These are phyloP conservation scores for Heliconius congener DNA, from an alignment of 1,140 invertebrate genomes.

Conservation along the genomic window DNA sequence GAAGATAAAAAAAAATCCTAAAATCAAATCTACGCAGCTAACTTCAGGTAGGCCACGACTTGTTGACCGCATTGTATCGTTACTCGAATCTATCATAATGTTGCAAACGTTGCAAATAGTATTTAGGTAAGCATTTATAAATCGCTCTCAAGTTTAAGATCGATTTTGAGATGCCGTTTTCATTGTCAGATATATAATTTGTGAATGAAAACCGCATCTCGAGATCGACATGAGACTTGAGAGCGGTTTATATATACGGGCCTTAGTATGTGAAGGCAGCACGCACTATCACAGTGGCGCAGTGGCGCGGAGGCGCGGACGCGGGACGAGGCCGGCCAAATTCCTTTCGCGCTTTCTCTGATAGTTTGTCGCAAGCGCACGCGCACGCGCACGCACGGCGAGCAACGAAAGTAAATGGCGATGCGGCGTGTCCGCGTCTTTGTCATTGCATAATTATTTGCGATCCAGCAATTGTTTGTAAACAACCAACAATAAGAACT, in stretches of 20 bases:
- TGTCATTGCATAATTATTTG: conserved; percentile 80
- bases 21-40: no score
- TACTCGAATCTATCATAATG: conserved; percentile 7
- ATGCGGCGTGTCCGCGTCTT: conserved; percentile 49
- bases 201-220: no score
- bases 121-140: neutral
- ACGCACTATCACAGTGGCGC: neutral
- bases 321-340: conserved; percentile 57
- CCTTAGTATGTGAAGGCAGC: conserved; percentile 19
- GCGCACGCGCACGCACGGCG: conserved; percentile 54
- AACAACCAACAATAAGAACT: conserved; percentile 67
- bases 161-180: no score
- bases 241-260: no score
- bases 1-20: no score
- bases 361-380: conserved; percentile 47
- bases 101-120: conserved; percentile 24
- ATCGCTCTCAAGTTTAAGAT: no score
- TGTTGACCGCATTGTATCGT: neutral
- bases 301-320: conserved; percentile 17
- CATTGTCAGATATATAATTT: no score
- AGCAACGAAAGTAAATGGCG: conserved; percentile 74
- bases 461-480: conserved; percentile 77
- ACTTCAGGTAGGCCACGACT: no score
- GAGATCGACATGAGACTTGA: no score
- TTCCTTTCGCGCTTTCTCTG: conserved; percentile 78